These are phyloP conservation scores for Zeus faber DNA, from an alignment of 2,113 vertebrate species.

Conservation along the genomic window DNA sequence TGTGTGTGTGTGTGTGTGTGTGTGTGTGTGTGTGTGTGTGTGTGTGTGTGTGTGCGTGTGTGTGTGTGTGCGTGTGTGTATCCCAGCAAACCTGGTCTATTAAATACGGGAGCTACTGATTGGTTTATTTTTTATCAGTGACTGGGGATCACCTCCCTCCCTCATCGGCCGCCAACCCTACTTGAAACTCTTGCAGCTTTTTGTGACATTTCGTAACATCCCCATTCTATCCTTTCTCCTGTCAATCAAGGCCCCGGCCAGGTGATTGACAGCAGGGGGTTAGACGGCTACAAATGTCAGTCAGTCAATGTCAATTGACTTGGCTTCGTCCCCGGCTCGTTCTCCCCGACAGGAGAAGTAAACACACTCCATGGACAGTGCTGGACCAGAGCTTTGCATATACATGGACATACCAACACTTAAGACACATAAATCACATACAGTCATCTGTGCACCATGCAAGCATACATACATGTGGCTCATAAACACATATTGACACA, in stretches of 20 bases:
- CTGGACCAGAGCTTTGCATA: no score
- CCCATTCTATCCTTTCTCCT: conserved; percentile 10
- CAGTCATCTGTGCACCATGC: not conserved
- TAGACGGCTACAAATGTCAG: conserved; percentile 4
- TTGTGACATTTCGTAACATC: not conserved
- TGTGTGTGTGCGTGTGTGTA: not conserved
- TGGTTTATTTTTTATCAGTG: no score
- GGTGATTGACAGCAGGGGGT: conserved; percentile 24
- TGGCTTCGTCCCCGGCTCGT: conserved; percentile 1
- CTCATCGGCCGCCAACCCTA: no score
- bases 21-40: conserved; percentile 15
- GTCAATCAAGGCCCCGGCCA: conserved; percentile 4
- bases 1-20: conserved; percentile 9
- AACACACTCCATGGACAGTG: no score
- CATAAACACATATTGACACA: not conserved
- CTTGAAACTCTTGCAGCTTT: no score
- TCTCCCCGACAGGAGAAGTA: no score
- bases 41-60: not conserved
- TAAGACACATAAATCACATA: no score
- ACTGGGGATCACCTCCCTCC: no score
- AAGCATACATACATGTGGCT: not conserved
- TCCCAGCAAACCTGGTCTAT: no score
- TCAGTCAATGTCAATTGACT: conserved; percentile 7
- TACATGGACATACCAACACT: no score
- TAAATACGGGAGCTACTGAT: no score